Conservation (phyloP, 2,888 invertebrate species). For the Lottia gigantea region DNA sequence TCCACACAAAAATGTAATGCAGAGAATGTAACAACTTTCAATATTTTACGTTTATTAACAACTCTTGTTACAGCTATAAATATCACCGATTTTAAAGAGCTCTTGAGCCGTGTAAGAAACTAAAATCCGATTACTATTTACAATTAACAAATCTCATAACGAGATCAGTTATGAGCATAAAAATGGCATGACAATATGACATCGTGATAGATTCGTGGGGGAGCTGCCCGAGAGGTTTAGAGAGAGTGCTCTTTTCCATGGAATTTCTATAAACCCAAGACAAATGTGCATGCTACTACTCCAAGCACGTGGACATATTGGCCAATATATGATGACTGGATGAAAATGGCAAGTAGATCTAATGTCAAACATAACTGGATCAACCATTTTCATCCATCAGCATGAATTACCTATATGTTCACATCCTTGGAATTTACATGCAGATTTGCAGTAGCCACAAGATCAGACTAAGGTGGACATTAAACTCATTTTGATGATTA, state of each 20-base stretch:
- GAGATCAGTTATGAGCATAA: no score
- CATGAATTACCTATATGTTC: neutral
- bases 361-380: neutral
- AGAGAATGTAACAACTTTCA: no score
- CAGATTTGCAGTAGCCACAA: slow-evolving; percentile 14
- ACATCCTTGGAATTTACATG: neutral
- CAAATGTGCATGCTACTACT: slow-evolving; percentile 71
- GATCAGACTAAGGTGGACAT: slow-evolving; percentile 13
- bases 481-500: no score
- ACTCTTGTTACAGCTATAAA: no score
- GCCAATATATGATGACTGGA: slow-evolving; percentile 62
- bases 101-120: no score
- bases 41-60: no score
- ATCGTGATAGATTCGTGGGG: slow-evolving; percentile 15
- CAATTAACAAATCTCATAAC: no score
- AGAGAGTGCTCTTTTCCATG: slow-evolving; percentile 88
- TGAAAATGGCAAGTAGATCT: slow-evolving; percentile 37
- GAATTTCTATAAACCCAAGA: slow-evolving; percentile 88
- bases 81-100: no score
- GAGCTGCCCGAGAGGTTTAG: slow-evolving; percentile 81
- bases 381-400: slow-evolving; percentile 9
- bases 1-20: no score
- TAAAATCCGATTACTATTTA: no score
- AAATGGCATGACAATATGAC: no score
- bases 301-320: slow-evolving; percentile 32